Evolutionary conservation across 2,113 vertebrate genomes (phyloP), one percentile per base, ranked within the genome.

Genomic region (Xiphophorus maculatus): DNA sequence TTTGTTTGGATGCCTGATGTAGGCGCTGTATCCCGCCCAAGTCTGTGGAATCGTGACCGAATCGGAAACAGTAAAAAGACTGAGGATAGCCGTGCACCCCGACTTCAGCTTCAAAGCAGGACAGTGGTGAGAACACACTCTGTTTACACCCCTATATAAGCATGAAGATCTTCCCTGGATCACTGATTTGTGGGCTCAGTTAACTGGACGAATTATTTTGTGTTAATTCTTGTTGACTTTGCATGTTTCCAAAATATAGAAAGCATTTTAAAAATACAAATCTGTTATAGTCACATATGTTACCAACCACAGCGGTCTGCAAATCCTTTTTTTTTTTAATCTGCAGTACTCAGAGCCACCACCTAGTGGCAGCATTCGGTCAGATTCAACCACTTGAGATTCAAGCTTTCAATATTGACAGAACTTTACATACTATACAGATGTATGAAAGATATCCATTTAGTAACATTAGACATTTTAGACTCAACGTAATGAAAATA

Each of bases 21-120:
- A 97, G 97, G 89, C 94, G 25, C 86, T 97, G 88, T 94, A 96
- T 28, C 82, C 95, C 4, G 97, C 96, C 33, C 94, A 93, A 88
- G 95, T 97, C 13, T 97, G 96, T 92, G 95, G 94, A 66, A 94
- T 96, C 66, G 81, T 76, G 3, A 63, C 60, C 0, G 97, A 97
- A 83, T 97, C 97, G 0, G 91, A 95, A 0, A 93, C 90, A 0
- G 97, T 98, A 69, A 98, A 95, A 90, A 95, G 95, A 25, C 89
- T 99, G 62, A 89, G 92, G 44, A 80, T 99, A 87, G 88, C 94
- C 0, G 74, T 97, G 1, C 93, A 96, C 76, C 94, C 93, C 51
- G 94, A 96, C 29, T 97, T 99, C 85, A 94, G 88, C 74, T 99
- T 98, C 87, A 97, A 95, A 92, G 97, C 97, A 22, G 97, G 97